Base-by-base conservation (phyloP, 2,888 invertebrate genomes). In the Sphecodes monilicornis region DNA sequence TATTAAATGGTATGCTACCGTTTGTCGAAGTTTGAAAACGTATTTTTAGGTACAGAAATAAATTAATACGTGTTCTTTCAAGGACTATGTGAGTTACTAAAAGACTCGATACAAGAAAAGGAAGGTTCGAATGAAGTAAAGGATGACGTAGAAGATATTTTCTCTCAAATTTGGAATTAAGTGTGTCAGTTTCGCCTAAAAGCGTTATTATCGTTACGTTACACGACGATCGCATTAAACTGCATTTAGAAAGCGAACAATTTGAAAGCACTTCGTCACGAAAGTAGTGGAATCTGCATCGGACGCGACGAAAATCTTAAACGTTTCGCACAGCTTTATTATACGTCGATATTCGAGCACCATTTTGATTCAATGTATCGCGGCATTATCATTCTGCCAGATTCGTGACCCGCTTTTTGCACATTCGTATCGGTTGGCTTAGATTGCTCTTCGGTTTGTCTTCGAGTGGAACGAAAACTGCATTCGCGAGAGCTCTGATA, bases 381-480 rank as follows among this genome's bases (percentile, higher is more conserved):
- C n/a, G 46, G 72, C 78, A 76, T 78, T 88, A 88, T 83, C 82
- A 84, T 80, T 68, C 74, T 54, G 64, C 60, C 60, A 76, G 71
- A 73, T 78, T 83, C 81, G 83, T 88, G 88, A 87, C 88, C 87
- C 46, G 83, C 22, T 88, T 85, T 78, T 85, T 78, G 54, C 75
- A 75, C 75, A 26, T 50, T 84, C 64, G 69, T 75, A 78, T 80
- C 77, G 75, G 39, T 64, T 54, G 50, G 66, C 71, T 54, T 57
- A 79, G 26, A 57, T 32, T 64, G n/a, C 36, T 68, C 70, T 74
- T 73, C 54, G 76, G 57, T 83, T 72, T 86, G 88, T 87, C 88
- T 84, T 88, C 80, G 88, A 84, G 82, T 78, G 83, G 81, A 71
- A 68, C 73, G 66, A 84, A 85, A 83, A 88, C 83, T 83, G 88